phyloP scores from a whole-genome alignment of 2,888 invertebrate species.

The Autographa gamma region DNA sequence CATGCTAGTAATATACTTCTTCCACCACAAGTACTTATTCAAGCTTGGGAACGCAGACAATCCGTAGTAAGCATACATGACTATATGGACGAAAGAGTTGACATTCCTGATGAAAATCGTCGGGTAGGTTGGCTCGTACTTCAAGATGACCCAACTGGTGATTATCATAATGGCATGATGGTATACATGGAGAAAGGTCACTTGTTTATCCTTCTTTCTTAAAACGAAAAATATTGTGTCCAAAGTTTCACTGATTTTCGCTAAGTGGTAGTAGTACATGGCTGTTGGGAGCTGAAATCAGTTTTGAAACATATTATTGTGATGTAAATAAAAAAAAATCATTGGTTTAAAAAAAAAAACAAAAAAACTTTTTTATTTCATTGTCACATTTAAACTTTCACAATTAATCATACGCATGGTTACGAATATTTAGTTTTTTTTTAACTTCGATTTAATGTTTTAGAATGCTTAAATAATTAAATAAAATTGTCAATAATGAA shows the following conservation, averaged over 20 bases:
- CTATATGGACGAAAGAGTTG: slow-evolving; percentile 92
- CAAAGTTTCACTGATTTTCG: slow-evolving; percentile 93
- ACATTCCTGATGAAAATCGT: slow-evolving; percentile 85
- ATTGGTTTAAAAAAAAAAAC: no score
- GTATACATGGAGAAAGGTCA: slow-evolving; percentile 96
- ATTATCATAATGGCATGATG: slow-evolving; percentile 94
- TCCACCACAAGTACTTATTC: slow-evolving; percentile 93
- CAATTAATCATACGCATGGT: no score
- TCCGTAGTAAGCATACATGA: slow-evolving; percentile 94
- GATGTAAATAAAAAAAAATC: no score
- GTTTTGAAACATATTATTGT: background rate
- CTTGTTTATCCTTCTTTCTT: slow-evolving; percentile 91
- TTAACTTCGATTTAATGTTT: no score
- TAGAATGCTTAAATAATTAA: no score
- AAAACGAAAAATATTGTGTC: slow-evolving; percentile 96
- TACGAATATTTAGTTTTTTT: no score
- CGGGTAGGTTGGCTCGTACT: slow-evolving; percentile 92
- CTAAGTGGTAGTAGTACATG: slow-evolving; percentile 91
- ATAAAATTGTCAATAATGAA: no score
- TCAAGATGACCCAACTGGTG: slow-evolving; percentile 93
- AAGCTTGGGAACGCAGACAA: slow-evolving; percentile 91
- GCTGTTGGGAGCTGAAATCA: slow-evolving; percentile 73
- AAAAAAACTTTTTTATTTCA: no score
- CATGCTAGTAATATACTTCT: slow-evolving; percentile 92
- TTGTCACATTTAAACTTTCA: no score